Percentiles rank a stretch among this genome's conserved stretches.
Conservation (phyloP, 2,113 vertebrate species). For the Arothron firmamentum region DNA sequence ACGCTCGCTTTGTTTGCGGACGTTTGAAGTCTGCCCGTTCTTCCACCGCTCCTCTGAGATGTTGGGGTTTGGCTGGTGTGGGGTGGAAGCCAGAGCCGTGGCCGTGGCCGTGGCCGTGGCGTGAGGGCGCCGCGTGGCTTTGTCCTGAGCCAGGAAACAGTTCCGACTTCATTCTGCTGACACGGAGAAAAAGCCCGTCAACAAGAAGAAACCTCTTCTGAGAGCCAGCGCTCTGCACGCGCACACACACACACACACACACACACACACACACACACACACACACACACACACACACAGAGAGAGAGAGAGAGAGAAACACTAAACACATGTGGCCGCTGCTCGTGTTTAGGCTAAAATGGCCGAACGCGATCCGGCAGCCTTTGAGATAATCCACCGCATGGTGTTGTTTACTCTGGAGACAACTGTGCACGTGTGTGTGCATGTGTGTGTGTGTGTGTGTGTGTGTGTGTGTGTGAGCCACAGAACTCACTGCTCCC, state of each 20-base stretch:
- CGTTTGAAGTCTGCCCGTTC: conserved; percentile 20
- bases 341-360: conserved; percentile 62
- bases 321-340: conserved; percentile 63
- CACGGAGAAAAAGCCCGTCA: conserved; percentile 50
- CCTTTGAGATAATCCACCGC: conserved; percentile 65
- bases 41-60: conserved; percentile 20
- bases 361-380: conserved; percentile 59
- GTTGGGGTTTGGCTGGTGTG: conserved; percentile 19
- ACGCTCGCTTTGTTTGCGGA: conserved; percentile 29
- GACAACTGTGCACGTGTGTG: conserved; percentile 41
- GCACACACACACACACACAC: too few relatives aligned
- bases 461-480: conserved; percentile 32
- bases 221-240: too few relatives aligned
- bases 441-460: conserved; percentile 18
- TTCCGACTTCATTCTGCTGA: conserved; percentile 59
- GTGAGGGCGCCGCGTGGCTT: conserved; percentile 46
- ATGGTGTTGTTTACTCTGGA: conserved; percentile 67
- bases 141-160: conserved; percentile 45
- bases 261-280: too few relatives aligned
- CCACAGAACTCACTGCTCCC: conserved; percentile 63
- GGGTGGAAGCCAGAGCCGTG: conserved; percentile 19
- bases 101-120: conserved; percentile 33
- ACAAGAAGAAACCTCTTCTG: conserved; percentile 57
- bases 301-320: too few relatives aligned
- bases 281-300: too few relatives aligned